Conservation (phyloP, 2,888 invertebrate species). For the Ypsolopha scabrella region DNA sequence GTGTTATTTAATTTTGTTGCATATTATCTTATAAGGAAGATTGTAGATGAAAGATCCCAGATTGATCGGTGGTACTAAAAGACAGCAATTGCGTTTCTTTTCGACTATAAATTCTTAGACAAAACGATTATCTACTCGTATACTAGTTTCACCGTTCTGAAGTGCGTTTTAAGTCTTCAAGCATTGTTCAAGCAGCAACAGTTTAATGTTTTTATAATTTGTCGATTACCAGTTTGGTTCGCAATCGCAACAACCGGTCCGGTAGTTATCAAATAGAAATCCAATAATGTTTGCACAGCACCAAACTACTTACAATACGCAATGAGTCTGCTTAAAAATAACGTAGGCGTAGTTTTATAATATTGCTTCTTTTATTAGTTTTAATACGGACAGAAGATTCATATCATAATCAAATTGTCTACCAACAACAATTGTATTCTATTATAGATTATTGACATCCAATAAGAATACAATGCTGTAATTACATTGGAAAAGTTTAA, state of each 20-base stretch:
- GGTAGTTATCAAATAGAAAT: background rate
- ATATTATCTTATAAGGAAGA: too few relatives aligned
- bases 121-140: too few relatives aligned
- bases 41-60: too few relatives aligned
- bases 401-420: background rate
- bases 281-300: background rate
- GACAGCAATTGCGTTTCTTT: too few relatives aligned
- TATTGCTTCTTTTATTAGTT: background rate
- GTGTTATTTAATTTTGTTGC: too few relatives aligned
- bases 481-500: background rate
- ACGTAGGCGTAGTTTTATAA: background rate
- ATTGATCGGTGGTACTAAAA: too few relatives aligned
- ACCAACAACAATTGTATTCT: background rate
- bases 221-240: background rate
- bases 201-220: constrained; percentile 2
- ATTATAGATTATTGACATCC: background rate
- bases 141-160: too few relatives aligned
- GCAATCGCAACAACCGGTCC: constrained; percentile 1
- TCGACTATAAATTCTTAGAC: too few relatives aligned
- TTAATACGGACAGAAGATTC: background rate
- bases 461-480: background rate
- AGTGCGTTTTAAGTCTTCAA: too few relatives aligned
- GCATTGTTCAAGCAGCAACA: too few relatives aligned
- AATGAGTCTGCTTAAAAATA: background rate
- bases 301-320: background rate